Percentiles rank a stretch among this genome's conserved stretches.
phyloP scores from a whole-genome alignment of 92 coral and sea anemone genomes.

The Paragorgia papillata region DNA sequence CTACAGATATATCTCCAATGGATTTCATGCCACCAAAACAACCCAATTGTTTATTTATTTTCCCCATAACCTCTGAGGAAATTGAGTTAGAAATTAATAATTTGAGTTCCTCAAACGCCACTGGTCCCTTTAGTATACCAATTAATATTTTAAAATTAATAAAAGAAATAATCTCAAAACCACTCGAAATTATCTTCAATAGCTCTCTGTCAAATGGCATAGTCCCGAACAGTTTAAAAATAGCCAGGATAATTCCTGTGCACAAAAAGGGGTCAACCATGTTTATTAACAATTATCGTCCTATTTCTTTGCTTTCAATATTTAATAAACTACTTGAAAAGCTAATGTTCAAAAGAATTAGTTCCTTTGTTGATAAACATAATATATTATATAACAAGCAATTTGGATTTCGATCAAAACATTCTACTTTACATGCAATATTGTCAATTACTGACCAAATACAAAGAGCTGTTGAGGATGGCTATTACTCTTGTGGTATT shows the following conservation, averaged over 20 bases:
- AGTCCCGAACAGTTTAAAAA: too few relatives aligned
- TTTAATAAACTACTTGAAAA: slow-evolving; percentile 25
- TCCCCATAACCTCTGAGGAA: slow-evolving; percentile 35
- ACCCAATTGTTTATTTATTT: slow-evolving; percentile 8
- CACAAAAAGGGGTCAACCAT: too few relatives aligned
- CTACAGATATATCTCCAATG: slow-evolving; percentile 2
- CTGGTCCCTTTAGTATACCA: slow-evolving; percentile 54
- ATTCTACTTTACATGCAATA: slow-evolving; percentile 7
- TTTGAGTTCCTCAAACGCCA: slow-evolving; percentile 40
- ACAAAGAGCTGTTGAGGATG: slow-evolving; percentile 21
- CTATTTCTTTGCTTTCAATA: too few relatives aligned
- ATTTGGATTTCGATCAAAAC: neutral
- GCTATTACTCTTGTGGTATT: slow-evolving; percentile 29
- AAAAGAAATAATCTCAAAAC: slow-evolving; percentile 19
- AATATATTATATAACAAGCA: slow-evolving; percentile 11
- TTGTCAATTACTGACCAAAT: slow-evolving; percentile 6
- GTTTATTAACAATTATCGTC: slow-evolving; percentile 26
- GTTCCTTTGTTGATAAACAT: slow-evolving; percentile 21
- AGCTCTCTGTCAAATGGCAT: slow-evolving; percentile 32
- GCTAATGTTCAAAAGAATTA: slow-evolving; percentile 5
- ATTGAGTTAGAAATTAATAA: too few relatives aligned
- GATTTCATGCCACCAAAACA: too few relatives aligned
- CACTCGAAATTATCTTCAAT: slow-evolving; percentile 42
- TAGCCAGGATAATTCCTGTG: too few relatives aligned
- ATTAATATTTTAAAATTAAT: slow-evolving; percentile 39